phyloP scores from a whole-genome alignment of 2,113 vertebrate species.

The Phyllostomus discolor region DNA sequence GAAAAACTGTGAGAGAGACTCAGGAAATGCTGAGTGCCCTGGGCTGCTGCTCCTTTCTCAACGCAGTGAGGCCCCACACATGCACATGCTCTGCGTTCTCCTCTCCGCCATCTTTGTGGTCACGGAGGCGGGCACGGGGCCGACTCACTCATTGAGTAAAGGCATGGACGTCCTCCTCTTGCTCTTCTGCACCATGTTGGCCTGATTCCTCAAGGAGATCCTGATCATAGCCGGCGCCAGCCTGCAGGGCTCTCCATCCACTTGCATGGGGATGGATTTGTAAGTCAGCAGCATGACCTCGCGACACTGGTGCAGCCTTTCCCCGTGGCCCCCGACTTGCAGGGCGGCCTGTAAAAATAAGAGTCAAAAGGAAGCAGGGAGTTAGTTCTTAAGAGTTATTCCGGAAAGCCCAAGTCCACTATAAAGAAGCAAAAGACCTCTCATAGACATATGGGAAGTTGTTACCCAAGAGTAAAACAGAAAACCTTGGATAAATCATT shows the following conservation, averaged over 20 bases:
- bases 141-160: slow-evolving; percentile 87
- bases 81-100: slow-evolving; percentile 63
- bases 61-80: slow-evolving; percentile 58
- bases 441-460: not conserved
- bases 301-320: slow-evolving; percentile 86
- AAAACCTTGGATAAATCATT: not conserved
- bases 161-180: slow-evolving; percentile 89
- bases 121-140: slow-evolving; percentile 44
- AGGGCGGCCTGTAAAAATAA: slow-evolving; percentile 81
- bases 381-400: not conserved
- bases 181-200: slow-evolving; percentile 90
- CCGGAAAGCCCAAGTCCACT: not conserved
- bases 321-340: slow-evolving; percentile 86
- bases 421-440: not conserved
- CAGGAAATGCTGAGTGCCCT: not conserved
- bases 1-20: not conserved
- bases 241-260: slow-evolving; percentile 85
- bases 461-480: not conserved
- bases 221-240: slow-evolving; percentile 84
- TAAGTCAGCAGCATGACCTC: slow-evolving; percentile 85
- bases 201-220: slow-evolving; percentile 86
- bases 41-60: not conserved
- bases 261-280: slow-evolving; percentile 89
- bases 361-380: not conserved
- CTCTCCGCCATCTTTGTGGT: not conserved